Percentiles rank a stretch among this genome's conserved stretches.
These are phyloP conservation scores for Trichonephila clavata DNA, from an alignment of 1,140 invertebrate species.

Conservation along the genomic window DNA sequence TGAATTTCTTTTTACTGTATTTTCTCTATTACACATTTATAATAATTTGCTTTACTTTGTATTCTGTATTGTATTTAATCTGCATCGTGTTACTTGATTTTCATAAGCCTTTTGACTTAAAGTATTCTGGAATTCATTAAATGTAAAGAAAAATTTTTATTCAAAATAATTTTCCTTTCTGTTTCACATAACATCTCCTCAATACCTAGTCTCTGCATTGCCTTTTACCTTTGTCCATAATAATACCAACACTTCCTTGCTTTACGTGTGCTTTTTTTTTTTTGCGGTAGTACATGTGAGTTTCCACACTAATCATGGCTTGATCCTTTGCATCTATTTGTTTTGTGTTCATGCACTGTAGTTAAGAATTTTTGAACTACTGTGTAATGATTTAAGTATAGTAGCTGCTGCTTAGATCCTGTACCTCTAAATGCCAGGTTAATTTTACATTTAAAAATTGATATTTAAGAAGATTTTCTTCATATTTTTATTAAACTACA, in stretches of 20 bases:
- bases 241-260: neutral
- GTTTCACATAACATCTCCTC: neutral
- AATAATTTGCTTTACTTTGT: slow-evolving; percentile 26
- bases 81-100: slow-evolving; percentile 63
- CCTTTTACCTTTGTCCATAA: neutral
- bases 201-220: neutral
- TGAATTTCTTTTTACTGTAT: slow-evolving; percentile 16
- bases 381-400: neutral
- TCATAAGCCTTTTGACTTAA: slow-evolving; percentile 60
- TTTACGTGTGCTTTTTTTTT: neutral
- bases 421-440: slow-evolving; percentile 16
- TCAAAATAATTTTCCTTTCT: neutral
- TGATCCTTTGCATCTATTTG: too few species aligned
- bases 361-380: neutral
- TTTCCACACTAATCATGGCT: neutral
- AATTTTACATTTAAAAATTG: neutral
- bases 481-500: too few species aligned
- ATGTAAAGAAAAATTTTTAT: neutral
- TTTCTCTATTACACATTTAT: neutral
- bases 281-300: neutral
- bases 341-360: neutral
- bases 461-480: neutral
- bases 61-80: neutral
- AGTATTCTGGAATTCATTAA: neutral
- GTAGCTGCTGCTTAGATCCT: slow-evolving; percentile 21